Percentiles rank a stretch among this genome's conserved stretches.
These are phyloP conservation scores for Eupleurogrammus muticus DNA, from an alignment of 2,797 vertebrate species.

Conservation along the genomic window DNA sequence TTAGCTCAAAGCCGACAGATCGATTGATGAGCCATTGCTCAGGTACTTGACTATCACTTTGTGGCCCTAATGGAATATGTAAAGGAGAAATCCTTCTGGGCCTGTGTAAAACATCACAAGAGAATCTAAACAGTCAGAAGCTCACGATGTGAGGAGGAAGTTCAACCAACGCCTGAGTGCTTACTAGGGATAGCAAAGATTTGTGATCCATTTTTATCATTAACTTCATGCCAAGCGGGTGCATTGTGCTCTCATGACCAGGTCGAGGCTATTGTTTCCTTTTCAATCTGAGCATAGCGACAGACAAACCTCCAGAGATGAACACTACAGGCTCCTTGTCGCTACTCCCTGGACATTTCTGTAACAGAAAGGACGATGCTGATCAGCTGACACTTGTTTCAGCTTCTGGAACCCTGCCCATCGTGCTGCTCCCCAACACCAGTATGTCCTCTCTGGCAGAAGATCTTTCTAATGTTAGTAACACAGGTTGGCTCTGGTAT, in stretches of 20 bases:
- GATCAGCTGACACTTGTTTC: background rate
- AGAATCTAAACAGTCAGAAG: background rate
- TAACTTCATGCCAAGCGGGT: constrained; percentile 1
- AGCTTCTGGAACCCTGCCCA: too few species aligned
- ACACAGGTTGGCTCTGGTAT: too few species aligned
- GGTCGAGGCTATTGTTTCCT: background rate
- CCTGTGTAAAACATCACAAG: background rate
- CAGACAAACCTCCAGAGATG: background rate
- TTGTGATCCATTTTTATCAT: constrained; percentile 12
- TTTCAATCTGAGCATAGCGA: background rate
- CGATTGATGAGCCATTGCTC: background rate
- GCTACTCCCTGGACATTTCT: background rate
- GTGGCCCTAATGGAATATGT: background rate
- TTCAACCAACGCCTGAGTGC: constrained; percentile 6
- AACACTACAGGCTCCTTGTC: background rate
- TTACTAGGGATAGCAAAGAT: constrained; percentile 18
- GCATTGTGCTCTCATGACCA: background rate
- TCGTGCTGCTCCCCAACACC: too few species aligned
- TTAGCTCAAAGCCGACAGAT: constrained; percentile 17
- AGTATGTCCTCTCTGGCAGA: too few species aligned
- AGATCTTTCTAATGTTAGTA: too few species aligned
- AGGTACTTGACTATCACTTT: background rate
- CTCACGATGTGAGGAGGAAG: constrained; percentile 16
- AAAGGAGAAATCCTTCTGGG: background rate
- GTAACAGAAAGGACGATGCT: background rate